Evolutionary conservation across 2,888 invertebrate species (phyloP).

Genomic region (Andricus curvator): DNA sequence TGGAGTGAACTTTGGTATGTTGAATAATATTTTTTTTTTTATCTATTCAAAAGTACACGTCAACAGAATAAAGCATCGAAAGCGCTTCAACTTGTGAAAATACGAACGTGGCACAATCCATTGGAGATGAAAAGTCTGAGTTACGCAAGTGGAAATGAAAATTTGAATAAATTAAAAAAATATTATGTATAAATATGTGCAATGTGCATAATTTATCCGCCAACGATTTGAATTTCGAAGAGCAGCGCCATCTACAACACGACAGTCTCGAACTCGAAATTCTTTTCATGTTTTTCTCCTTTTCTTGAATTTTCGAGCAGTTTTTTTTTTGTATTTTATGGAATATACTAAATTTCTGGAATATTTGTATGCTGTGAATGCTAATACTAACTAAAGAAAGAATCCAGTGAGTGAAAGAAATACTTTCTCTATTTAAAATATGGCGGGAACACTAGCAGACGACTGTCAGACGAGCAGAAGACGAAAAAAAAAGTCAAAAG

Average conservation of each 20-base stretch:
- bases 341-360: too few species aligned
- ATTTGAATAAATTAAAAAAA: neutral
- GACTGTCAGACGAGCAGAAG: conserved; percentile 19
- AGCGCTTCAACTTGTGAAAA: neutral
- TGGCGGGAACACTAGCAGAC: conserved; percentile 6
- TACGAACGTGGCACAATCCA: neutral
- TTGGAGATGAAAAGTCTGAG: neutral
- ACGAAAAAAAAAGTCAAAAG: conserved; percentile 4
- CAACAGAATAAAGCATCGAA: neutral
- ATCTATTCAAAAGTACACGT: neutral
- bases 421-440: neutral
- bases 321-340: too few species aligned
- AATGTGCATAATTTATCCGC: neutral
- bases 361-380: neutral
- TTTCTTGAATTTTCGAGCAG: too few species aligned
- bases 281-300: too few species aligned
- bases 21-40: neutral
- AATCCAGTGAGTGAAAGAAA: neutral
- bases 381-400: too few species aligned
- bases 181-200: neutral
- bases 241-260: neutral
- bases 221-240: neutral
- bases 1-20: neutral
- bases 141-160: neutral
- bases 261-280: neutral